Evolutionary conservation across 2,888 invertebrate genomes (phyloP), one percentile per base, ranked within the genome.

Genomic region (Phaonia tiefii): DNA sequence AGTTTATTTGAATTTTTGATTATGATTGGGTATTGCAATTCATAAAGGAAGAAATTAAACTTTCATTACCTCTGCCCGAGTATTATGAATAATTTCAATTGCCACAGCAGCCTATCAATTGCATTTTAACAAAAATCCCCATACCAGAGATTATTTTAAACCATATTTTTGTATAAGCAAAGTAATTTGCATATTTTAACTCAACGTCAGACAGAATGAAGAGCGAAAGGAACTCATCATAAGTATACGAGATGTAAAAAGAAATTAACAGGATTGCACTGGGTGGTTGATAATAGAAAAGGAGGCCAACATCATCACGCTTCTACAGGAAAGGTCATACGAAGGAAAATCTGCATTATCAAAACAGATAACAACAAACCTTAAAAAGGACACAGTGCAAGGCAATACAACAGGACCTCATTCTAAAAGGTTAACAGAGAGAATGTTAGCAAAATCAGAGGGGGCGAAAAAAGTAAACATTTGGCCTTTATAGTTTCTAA

Each of bases 151-250:
- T 69, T 80, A 73, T 72, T 72, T 75, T 69, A 73, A 80, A 77
- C 77, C 74, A 77, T 31, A 31, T 77, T 74, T 80, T 49, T 10
- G 20, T 39, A 39, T 69, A 65, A 70, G 75, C 72, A 77, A 67
- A 17, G 26, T 51, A 67, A 67, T 81, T 81, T 81, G 80, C 80
- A 77, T 81, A 77, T 78, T 81, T 81, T 75, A 75, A 75, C 37
- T 37, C 39, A 70, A 76, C 74, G n/a, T n/a, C n/a, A n/a, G n/a
- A n/a, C n/a, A n/a, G n/a, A n/a, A n/a, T n/a, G n/a, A n/a, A n/a
- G n/a, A n/a, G n/a, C n/a, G n/a, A n/a, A n/a, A n/a, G n/a, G n/a
- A n/a, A n/a, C n/a, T n/a, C n/a, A n/a, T n/a, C n/a, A 73, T 77
- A 71, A 77, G 71, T 72, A 72, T 49, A n/a, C 20, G 72, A 72